Percentiles rank a stretch among this genome's conserved stretches.
Conservation (phyloP, 1,140 invertebrate genomes). For the Saccostrea glomerata region DNA sequence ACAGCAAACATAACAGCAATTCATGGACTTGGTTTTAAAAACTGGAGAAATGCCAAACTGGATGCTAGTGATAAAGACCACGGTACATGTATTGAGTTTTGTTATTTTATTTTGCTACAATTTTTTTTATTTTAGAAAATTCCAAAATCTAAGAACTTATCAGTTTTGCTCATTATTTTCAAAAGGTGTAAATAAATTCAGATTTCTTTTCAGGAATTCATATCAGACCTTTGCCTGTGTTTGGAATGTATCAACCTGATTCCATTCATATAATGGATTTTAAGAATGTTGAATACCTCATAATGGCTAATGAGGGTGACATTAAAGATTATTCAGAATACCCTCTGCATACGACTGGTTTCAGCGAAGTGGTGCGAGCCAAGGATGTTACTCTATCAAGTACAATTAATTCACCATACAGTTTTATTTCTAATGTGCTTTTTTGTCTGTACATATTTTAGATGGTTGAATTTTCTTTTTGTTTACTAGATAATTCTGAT, state of each 20-base stretch:
- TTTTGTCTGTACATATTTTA: not conserved
- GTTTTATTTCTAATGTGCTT: not conserved
- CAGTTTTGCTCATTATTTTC: too few species aligned
- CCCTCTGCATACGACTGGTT: slow-evolving; percentile 21
- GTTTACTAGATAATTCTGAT: slow-evolving; percentile 15
- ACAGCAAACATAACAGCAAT: slow-evolving; percentile 43
- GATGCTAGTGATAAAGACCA: slow-evolving; percentile 55
- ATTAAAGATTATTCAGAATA: slow-evolving; percentile 57
- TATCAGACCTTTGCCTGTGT: slow-evolving; percentile 57
- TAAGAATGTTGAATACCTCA: slow-evolving; percentile 45
- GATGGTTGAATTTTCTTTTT: not conserved
- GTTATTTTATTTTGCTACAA: too few species aligned
- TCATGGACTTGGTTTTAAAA: slow-evolving; percentile 50
- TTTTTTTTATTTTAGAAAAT: too few species aligned
- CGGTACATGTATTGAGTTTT: not conserved
- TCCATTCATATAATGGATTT: slow-evolving; percentile 47
- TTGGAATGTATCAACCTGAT: slow-evolving; percentile 66
- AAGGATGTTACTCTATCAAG: slow-evolving; percentile 44
- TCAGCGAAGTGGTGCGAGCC: slow-evolving; percentile 51
- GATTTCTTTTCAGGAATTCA: slow-evolving; percentile 46
- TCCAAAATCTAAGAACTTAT: too few species aligned
- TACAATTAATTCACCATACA: not conserved
- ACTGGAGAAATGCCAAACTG: slow-evolving; percentile 39
- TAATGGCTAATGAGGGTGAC: slow-evolving; percentile 64
- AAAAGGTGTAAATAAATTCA: too few species aligned